Evolutionary conservation across 2,113 vertebrate species (phyloP).

Genomic region (Stigmatopora nigra): DNA sequence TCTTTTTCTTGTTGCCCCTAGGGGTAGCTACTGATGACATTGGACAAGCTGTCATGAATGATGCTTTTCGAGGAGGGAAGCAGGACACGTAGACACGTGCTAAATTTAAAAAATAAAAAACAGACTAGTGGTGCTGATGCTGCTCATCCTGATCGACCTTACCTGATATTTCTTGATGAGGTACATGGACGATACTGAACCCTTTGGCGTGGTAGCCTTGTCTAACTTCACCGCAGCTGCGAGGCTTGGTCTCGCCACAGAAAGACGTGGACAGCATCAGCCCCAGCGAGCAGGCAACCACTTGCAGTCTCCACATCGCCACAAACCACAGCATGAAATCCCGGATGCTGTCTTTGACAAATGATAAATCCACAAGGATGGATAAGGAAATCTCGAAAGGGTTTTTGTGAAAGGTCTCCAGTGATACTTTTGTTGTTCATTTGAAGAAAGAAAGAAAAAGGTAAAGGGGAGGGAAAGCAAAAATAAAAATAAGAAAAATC

Average conservation of each 20-base stretch:
- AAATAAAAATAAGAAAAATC: constrained; percentile 18
- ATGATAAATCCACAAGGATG: neutral
- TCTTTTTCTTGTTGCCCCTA: too few relatives aligned
- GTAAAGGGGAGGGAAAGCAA: neutral
- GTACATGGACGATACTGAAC: constrained; percentile 82
- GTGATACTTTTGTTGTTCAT: constrained; percentile 37
- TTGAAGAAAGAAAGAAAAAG: constrained; percentile 3
- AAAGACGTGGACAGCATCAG: constrained; percentile 67
- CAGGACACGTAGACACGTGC: constrained; percentile 25
- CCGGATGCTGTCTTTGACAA: constrained; percentile 28
- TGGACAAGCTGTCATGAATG: neutral
- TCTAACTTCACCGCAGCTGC: constrained; percentile 86
- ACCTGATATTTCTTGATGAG: constrained; percentile 92
- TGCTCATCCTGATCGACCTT: constrained; percentile 29
- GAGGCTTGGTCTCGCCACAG: constrained; percentile 76
- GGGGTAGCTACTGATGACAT: neutral
- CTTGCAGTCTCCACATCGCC: constrained; percentile 66
- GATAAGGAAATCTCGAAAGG: constrained; percentile 28
- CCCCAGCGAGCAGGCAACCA: constrained; percentile 65
- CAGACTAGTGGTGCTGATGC: neutral
- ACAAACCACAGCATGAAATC: constrained; percentile 55
- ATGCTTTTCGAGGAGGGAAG: neutral
- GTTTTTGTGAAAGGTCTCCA: constrained; percentile 25
- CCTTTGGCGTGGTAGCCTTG: constrained; percentile 85
- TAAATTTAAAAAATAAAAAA: neutral